Evolutionary conservation across 2,888 invertebrate species (phyloP).

Genomic region (Stramonita haemastoma): DNA sequence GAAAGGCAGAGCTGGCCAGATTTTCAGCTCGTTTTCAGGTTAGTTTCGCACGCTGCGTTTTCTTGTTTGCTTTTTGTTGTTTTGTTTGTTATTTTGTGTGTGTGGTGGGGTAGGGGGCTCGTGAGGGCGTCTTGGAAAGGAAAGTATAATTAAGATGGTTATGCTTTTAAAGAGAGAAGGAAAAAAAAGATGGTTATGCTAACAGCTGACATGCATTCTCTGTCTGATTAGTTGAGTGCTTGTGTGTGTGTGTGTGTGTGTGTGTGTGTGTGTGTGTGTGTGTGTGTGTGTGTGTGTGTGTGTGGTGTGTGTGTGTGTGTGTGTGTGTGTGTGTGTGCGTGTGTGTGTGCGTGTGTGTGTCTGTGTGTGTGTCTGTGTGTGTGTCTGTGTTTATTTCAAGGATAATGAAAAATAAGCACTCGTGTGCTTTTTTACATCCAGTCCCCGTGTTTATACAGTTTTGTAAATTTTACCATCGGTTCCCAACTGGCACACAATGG

Average conservation of each 20-base stretch:
- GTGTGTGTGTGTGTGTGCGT: no score
- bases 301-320: no score
- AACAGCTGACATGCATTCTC: neutral
- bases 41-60: neutral
- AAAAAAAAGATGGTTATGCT: neutral
- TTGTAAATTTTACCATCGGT: no score
- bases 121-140: neutral
- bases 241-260: neutral
- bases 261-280: no score
- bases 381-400: no score
- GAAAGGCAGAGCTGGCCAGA: neutral
- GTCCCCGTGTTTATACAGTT: no score
- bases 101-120: no score
- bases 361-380: neutral
- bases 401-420: no score
- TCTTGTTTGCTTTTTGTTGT: neutral
- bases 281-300: no score
- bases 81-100: no score
- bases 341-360: neutral
- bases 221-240: neutral
- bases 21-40: slow-evolving; percentile 11
- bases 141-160: neutral
- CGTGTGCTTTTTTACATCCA: no score
- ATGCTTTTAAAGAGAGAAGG: neutral
- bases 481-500: no score